These are phyloP conservation scores for Baronia brevicornis DNA, from an alignment of 2,888 invertebrate genomes.

Conservation along the genomic window DNA sequence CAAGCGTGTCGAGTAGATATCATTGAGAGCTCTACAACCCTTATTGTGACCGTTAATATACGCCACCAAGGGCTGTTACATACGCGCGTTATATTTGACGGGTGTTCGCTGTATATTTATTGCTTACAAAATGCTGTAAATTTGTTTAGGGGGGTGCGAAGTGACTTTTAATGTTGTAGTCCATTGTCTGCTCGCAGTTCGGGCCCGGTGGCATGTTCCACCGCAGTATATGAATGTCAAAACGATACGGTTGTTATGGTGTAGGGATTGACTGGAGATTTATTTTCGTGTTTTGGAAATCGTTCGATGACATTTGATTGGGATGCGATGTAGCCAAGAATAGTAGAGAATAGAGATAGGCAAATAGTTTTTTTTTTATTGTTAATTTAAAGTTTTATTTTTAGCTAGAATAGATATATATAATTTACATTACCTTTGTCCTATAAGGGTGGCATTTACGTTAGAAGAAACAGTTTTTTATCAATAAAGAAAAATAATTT, in stretches of 20 bases:
- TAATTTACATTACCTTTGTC: too few species aligned
- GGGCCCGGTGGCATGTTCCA: constrained; percentile 29
- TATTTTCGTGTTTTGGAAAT: constrained; percentile 21
- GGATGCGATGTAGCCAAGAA: too few species aligned
- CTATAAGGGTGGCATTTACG: too few species aligned
- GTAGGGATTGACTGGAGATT: constrained; percentile 26
- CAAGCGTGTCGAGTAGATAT: too few species aligned
- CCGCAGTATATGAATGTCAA: constrained; percentile 21
- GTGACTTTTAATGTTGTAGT: constrained; percentile 35
- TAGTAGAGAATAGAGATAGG: too few species aligned
- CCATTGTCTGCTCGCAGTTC: constrained; percentile 43
- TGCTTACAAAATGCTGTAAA: constrained; percentile 36
- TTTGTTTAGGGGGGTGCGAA: constrained; percentile 52
- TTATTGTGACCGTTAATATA: too few species aligned
- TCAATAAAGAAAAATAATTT: too few species aligned
- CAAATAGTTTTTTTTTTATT: too few species aligned
- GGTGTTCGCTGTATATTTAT: constrained; percentile 34
- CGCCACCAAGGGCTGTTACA: constrained; percentile 23
- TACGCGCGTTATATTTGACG: constrained; percentile 25
- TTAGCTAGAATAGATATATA: too few species aligned
- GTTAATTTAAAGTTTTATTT: too few species aligned
- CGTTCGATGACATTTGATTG: constrained; percentile 23
- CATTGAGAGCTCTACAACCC: too few species aligned
- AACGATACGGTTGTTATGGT: constrained; percentile 10
- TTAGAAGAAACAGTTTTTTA: too few species aligned